A percentile compares a stretch with the other conserved stretches of the same genome.
These are phyloP conservation scores for Bradypus variegatus DNA, from an alignment of 2,797 vertebrate species.

Conservation along the genomic window DNA sequence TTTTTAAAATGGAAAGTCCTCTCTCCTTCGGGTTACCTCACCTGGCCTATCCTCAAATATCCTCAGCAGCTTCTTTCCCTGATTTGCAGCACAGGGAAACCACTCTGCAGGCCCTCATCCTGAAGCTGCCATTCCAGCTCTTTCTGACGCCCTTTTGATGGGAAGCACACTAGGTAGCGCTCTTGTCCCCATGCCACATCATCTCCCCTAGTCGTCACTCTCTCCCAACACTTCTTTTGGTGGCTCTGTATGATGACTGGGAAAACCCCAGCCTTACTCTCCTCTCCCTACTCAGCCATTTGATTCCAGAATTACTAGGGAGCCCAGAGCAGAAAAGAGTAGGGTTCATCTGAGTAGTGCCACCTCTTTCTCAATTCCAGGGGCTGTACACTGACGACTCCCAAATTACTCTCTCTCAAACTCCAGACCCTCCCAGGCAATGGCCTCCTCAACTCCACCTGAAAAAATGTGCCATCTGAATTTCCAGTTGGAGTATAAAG, in stretches of 20 bases:
- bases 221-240: not conserved
- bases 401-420: not conserved
- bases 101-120: not conserved
- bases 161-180: not conserved
- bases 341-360: not conserved
- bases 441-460: not conserved
- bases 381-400: no score
- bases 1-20: not conserved
- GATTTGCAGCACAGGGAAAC: not conserved
- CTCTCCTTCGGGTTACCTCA: not conserved
- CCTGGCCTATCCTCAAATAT: not conserved
- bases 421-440: not conserved
- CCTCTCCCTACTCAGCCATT: not conserved
- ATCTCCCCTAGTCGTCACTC: not conserved
- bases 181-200: not conserved
- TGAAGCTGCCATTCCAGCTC: no score
- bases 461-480: no score
- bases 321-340: not conserved
- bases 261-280: not conserved
- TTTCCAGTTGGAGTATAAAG: not conserved
- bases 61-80: not conserved
- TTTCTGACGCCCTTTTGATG: not conserved
- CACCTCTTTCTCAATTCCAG: not conserved
- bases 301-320: not conserved
- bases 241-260: not conserved